These are phyloP conservation scores for Platichthys flesus DNA, from an alignment of 2,113 vertebrate genomes.

Conservation along the genomic window DNA sequence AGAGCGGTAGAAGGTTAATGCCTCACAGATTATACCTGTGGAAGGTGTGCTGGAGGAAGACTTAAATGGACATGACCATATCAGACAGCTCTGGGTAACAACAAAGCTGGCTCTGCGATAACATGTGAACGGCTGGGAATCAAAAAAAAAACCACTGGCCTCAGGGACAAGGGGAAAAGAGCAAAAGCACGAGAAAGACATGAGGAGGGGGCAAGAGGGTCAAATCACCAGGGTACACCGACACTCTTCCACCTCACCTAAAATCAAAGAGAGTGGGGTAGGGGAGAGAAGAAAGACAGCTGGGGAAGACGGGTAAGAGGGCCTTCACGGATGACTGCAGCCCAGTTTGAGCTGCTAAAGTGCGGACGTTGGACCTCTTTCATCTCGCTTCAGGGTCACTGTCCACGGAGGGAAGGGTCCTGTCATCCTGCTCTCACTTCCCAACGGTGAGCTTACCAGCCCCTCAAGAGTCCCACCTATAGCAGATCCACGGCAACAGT, in stretches of 20 bases:
- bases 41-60: conserved; percentile 5
- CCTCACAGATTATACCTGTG: conserved; percentile 32
- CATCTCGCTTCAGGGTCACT: conserved; percentile 98
- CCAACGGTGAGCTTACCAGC: conserved; percentile 47
- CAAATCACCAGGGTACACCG: conserved; percentile 38
- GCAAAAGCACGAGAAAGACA: conserved; percentile 34
- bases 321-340: conserved; percentile 79
- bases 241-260: conserved; percentile 41
- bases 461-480: conserved; percentile 55
- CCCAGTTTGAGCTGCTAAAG: conserved; percentile 84
- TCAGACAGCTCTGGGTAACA: conserved; percentile 21
- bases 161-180: conserved; percentile 12
- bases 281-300: conserved; percentile 43
- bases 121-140: conserved; percentile 6
- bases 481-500: conserved; percentile 41
- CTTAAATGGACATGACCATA: background rate
- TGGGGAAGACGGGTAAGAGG: conserved; percentile 51
- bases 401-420: conserved; percentile 95
- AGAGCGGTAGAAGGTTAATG: conserved; percentile 36
- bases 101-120: conserved; percentile 13
- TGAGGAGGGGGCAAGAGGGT: conserved; percentile 16
- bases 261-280: conserved; percentile 59
- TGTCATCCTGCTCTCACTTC: conserved; percentile 90
- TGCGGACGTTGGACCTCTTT: conserved; percentile 94
- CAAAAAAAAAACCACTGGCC: background rate